phyloP scores from a whole-genome alignment of 2,113 vertebrate species.

The Fregata magnificens region DNA sequence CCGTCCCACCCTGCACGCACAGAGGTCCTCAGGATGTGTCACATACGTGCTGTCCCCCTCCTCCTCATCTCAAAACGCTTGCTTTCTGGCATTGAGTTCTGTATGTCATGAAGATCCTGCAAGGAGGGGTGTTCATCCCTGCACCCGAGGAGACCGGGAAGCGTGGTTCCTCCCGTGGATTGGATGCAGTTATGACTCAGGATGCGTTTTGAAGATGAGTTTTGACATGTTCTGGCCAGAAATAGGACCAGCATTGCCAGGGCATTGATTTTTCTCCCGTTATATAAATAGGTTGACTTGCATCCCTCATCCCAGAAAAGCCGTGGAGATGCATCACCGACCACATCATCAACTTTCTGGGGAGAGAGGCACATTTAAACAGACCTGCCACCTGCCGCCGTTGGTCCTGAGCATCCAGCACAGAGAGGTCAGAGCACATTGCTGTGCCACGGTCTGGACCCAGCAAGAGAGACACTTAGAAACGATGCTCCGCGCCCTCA shows the following conservation, averaged over 20 bases:
- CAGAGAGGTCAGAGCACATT: background rate
- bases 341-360: background rate
- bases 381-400: background rate
- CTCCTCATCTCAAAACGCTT: background rate
- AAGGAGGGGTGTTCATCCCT: background rate
- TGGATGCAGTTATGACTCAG: background rate
- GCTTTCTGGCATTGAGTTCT: background rate
- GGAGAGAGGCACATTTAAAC: background rate
- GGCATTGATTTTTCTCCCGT: background rate
- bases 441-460: background rate
- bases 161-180: background rate
- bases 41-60: background rate
- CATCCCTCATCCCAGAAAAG: background rate
- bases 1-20: background rate
- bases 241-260: background rate
- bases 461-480: background rate
- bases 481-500: background rate
- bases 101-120: background rate
- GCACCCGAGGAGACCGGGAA: rapidly evolving
- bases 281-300: background rate
- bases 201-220: background rate
- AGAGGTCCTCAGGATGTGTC: background rate
- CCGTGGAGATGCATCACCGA: background rate
- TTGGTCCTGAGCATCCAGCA: background rate
- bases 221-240: background rate